These are phyloP conservation scores for Tachycineta bicolor DNA, from an alignment of 2,113 vertebrate genomes.

Conservation along the genomic window DNA sequence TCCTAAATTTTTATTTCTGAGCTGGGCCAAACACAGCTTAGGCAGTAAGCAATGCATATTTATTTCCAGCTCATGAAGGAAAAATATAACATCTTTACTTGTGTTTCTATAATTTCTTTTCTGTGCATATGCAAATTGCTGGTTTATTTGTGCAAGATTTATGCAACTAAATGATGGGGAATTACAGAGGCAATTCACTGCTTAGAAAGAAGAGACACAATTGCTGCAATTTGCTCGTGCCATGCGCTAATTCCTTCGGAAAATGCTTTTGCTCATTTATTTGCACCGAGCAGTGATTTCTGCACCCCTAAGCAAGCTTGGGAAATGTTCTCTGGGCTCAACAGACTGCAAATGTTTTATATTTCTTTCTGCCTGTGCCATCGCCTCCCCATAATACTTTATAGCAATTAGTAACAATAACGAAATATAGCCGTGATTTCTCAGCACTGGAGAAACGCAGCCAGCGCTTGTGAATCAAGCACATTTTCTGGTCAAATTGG, in stretches of 20 bases:
- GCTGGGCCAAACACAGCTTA: slow-evolving; percentile 41
- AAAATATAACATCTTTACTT: slow-evolving; percentile 42
- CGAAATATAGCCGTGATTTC: slow-evolving; percentile 38
- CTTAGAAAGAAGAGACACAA: slow-evolving; percentile 56
- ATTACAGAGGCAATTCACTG: slow-evolving; percentile 66
- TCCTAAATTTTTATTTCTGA: slow-evolving; percentile 35
- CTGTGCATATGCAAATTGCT: slow-evolving; percentile 53
- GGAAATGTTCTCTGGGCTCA: neutral
- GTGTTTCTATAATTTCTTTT: slow-evolving; percentile 62
- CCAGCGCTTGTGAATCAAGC: neutral
- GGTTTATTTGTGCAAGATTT: slow-evolving; percentile 68
- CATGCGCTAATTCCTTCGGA: neutral
- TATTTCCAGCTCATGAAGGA: slow-evolving; percentile 4
- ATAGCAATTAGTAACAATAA: slow-evolving; percentile 56
- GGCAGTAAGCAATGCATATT: slow-evolving; percentile 24
- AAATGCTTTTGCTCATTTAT: slow-evolving; percentile 52
- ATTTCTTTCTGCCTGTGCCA: neutral
- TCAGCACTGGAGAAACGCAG: neutral
- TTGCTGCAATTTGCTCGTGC: slow-evolving; percentile 65
- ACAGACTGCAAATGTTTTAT: neutral
- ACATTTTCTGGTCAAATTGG: slow-evolving; percentile 34
- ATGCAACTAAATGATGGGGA: slow-evolving; percentile 68
- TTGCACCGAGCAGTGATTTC: neutral
- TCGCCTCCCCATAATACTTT: neutral
- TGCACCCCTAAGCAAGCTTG: slow-evolving; percentile 17